Evolutionary conservation across 1,140 invertebrate genomes (phyloP).

Genomic region (Paraescarpia echinospica): DNA sequence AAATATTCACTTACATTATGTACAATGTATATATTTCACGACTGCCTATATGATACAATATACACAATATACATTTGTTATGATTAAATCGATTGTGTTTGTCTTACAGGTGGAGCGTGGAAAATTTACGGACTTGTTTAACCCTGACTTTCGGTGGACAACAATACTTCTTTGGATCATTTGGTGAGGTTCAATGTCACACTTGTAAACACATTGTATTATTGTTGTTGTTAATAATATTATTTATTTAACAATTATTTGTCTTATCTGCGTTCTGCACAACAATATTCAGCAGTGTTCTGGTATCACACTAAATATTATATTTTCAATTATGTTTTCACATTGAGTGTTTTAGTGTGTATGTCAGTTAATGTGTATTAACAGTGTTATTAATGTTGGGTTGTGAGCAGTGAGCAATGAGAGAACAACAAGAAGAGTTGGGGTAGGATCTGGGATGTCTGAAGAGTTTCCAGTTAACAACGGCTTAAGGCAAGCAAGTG

Average conservation of each 20-base stretch:
- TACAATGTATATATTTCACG: neutral
- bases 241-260: neutral
- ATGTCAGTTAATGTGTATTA: too few species aligned
- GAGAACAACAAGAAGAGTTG: too few species aligned
- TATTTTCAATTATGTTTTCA: neutral
- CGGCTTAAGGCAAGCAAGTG: too few species aligned
- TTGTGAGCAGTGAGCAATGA: too few species aligned
- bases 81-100: neutral
- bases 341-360: too few species aligned
- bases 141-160: neutral
- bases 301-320: neutral
- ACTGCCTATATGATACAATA: neutral
- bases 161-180: conserved; percentile 21
- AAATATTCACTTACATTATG: too few species aligned
- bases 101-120: conserved; percentile 3
- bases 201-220: neutral
- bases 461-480: too few species aligned
- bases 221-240: neutral
- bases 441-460: too few species aligned
- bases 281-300: neutral
- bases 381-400: too few species aligned
- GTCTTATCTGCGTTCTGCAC: too few species aligned
- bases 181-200: neutral
- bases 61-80: neutral
- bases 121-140: conserved; percentile 10